Evolutionary conservation across 2,888 invertebrate species (phyloP).

Genomic region (Callosobruchus maculatus): DNA sequence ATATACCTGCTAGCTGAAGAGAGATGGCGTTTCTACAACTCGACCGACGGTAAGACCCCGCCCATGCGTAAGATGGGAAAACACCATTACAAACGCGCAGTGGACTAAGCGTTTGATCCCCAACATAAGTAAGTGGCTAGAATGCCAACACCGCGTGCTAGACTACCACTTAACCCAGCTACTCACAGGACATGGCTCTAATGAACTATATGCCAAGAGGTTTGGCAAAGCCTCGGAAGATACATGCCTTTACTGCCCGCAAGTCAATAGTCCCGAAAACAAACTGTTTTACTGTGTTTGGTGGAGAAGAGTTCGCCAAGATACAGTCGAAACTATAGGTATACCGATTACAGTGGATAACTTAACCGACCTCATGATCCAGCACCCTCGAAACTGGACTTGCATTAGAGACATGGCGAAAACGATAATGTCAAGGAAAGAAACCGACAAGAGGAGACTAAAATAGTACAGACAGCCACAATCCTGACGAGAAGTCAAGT

Average conservation of each 20-base stretch:
- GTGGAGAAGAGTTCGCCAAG: neutral
- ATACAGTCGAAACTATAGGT: too few species aligned
- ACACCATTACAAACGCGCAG: neutral
- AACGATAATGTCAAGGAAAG: too few species aligned
- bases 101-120: slow-evolving; percentile 8
- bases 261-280: neutral
- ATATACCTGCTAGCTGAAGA: slow-evolving; percentile 4
- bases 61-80: neutral
- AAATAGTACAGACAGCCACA: too few species aligned
- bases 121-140: neutral
- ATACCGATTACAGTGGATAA: too few species aligned
- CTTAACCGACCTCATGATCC: too few species aligned
- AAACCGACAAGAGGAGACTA: too few species aligned
- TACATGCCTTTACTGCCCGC: neutral
- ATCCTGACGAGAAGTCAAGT: too few species aligned
- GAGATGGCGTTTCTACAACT: neutral
- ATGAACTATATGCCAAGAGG: neutral
- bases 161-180: slow-evolving; percentile 3
- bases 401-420: too few species aligned
- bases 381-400: too few species aligned
- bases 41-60: neutral
- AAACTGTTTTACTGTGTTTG: neutral
- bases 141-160: slow-evolving; percentile 1
- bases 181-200: neutral
- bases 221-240: neutral